These are phyloP conservation scores for Aphelenchoides fujianensis DNA, from an alignment of 1,140 invertebrate genomes.

Conservation along the genomic window DNA sequence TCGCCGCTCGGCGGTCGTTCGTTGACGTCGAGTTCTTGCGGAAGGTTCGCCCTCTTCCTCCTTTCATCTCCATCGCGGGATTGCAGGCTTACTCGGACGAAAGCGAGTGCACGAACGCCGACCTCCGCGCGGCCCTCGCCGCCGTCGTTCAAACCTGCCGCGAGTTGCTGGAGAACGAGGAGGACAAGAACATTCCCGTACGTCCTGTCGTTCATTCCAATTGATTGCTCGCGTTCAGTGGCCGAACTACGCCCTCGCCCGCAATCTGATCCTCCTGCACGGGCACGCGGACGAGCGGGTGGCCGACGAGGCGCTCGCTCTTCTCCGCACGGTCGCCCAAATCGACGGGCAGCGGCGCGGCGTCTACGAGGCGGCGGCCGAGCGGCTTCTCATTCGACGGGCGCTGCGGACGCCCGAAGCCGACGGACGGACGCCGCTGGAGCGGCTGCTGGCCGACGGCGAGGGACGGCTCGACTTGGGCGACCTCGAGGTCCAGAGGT, in stretches of 20 bases:
- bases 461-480: constrained; percentile 16
- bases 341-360: constrained; percentile 1
- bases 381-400: constrained; percentile 11
- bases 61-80: not conserved
- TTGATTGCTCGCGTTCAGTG: constrained; percentile 14
- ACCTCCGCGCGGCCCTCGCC: constrained; percentile 22
- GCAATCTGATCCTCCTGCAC: not conserved
- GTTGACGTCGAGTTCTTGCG: constrained; percentile 23
- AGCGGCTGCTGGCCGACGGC: not conserved
- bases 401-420: not conserved
- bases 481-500: constrained; percentile 19
- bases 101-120: not conserved
- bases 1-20: constrained; percentile 3
- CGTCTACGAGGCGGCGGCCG: constrained; percentile 11
- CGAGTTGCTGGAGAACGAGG: constrained; percentile 41
- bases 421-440: constrained; percentile 17
- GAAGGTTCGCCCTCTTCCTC: constrained; percentile 23
- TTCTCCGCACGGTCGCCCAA: not conserved
- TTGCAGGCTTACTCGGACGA: constrained; percentile 23
- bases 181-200: constrained; percentile 48
- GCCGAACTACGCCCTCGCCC: not conserved
- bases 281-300: not conserved
- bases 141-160: constrained; percentile 36
- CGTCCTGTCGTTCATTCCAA: not conserved
- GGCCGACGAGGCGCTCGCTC: not conserved